phyloP scores from a whole-genome alignment of 2,113 vertebrate genomes.

The western clawed frog (Xenopus tropicalis) region UCB_Xtro_10.0 CM004449.2:97831001-97831500 shows the following conservation, averaged over 20 bases:
- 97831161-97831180: not conserved
- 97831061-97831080: too few species aligned
- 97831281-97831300: constrained; percentile 20
- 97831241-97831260: constrained; percentile 14
- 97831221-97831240: not conserved
- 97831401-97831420: constrained; percentile 5
- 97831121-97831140: too few species aligned
- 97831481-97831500: too few species aligned
- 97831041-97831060: too few species aligned
- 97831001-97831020: too few species aligned
- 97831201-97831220: not conserved
- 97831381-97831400: constrained; percentile 24
- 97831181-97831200: not conserved
- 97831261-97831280: constrained; percentile 22
- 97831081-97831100: too few species aligned
- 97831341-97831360: constrained; percentile 31
- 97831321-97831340: constrained; percentile 31
- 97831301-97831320: constrained; percentile 27
- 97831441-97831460: not conserved
- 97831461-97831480: not conserved
- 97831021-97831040: too few species aligned
- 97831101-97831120: too few species aligned
- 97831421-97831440: constrained; percentile 9
- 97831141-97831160: too few species aligned
- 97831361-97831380: constrained; percentile 17